phyloP scores from a whole-genome alignment of 2,797 vertebrate species.

The Clamator glandarius region DNA sequence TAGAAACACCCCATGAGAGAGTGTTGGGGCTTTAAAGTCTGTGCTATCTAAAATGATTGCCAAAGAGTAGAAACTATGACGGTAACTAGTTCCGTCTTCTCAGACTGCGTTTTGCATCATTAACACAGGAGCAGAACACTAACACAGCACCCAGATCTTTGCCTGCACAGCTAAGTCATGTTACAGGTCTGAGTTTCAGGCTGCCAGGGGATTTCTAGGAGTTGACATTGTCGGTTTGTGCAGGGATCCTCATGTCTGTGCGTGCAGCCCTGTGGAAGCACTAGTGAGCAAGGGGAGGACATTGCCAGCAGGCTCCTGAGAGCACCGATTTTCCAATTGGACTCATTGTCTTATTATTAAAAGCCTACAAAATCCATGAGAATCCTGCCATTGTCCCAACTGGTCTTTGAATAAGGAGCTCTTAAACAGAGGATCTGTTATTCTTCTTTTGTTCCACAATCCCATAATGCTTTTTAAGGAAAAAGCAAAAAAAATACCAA shows the following conservation, averaged over 20 bases:
- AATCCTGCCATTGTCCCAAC: not conserved
- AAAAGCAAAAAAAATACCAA: not conserved
- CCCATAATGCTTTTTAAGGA: not conserved
- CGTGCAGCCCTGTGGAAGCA: not conserved
- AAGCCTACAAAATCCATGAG: not conserved
- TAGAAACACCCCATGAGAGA: not conserved
- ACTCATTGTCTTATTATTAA: not conserved
- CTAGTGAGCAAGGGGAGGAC: accelerated
- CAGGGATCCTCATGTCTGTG: accelerated
- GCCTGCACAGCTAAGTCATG: not conserved
- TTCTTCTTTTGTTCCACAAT: constrained; percentile 14
- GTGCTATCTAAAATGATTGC: not conserved
- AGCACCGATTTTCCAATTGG: not conserved
- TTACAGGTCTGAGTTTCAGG: not conserved
- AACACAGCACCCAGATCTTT: not conserved
- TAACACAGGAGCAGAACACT: accelerated
- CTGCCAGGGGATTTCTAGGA: not conserved
- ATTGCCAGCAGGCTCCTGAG: not conserved
- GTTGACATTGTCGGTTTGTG: not conserved
- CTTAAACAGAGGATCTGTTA: not conserved
- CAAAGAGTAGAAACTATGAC: not conserved
- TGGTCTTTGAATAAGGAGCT: not conserved
- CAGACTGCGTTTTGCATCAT: not conserved
- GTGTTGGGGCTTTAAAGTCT: not conserved
- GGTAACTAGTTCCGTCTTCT: not conserved